Evolutionary conservation across 2,113 vertebrate species (phyloP).

Genomic region (Bubalus kerabau): DNA sequence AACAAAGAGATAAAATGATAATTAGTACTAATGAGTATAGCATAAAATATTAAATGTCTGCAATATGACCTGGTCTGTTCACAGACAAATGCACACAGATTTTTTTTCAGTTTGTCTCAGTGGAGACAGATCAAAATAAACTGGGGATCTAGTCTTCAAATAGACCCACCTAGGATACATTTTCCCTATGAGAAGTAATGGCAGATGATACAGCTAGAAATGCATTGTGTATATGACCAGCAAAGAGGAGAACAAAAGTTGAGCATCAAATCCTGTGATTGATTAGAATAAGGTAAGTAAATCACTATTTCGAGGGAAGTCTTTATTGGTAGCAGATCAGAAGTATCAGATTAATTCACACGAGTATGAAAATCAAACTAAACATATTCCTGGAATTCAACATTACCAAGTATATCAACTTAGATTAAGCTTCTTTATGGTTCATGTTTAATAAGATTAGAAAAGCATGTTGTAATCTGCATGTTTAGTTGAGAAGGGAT

Average conservation of each 20-base stretch:
- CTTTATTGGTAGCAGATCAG: neutral
- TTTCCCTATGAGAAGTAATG: neutral
- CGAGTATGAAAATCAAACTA: neutral
- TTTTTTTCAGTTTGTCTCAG: neutral
- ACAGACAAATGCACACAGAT: neutral
- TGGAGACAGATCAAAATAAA: neutral
- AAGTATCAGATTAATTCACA: neutral
- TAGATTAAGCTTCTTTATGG: neutral
- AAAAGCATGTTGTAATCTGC: neutral
- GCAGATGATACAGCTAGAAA: neutral
- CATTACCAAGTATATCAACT: neutral
- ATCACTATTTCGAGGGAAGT: neutral
- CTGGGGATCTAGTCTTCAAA: neutral
- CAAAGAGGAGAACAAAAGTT: neutral
- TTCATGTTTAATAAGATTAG: neutral
- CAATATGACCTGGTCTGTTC: neutral
- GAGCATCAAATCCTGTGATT: neutral
- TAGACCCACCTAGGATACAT: fast-evolving
- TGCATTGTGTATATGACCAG: neutral
- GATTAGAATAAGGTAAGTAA: neutral
- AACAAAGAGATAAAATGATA: neutral
- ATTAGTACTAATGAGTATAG: neutral
- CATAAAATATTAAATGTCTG: neutral
- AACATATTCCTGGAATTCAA: neutral
- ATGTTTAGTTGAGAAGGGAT: neutral